phyloP scores from a whole-genome alignment of 2,113 vertebrate genomes.

The Balaeniceps rex region DNA sequence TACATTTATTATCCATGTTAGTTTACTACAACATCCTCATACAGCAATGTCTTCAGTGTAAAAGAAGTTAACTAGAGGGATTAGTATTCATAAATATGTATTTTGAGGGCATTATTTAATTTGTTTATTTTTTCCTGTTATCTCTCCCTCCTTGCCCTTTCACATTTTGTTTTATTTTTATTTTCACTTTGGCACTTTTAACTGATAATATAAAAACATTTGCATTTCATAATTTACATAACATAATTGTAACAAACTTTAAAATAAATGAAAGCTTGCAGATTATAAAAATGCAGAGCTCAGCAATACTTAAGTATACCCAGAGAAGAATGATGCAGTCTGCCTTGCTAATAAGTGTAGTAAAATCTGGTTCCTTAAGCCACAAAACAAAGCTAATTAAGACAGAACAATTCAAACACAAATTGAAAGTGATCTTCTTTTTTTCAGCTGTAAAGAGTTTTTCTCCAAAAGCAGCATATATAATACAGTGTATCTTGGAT shows the following conservation, averaged over 20 bases:
- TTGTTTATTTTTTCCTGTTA: not conserved
- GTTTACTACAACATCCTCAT: not conserved
- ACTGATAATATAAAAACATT: not conserved
- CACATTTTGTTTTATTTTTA: not conserved
- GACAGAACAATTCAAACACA: slow-evolving; percentile 65
- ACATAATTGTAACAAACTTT: slow-evolving; percentile 62
- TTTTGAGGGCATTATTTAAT: not conserved
- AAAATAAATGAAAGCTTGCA: slow-evolving; percentile 72
- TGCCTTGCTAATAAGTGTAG: slow-evolving; percentile 60
- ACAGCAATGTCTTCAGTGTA: not conserved
- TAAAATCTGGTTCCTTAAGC: slow-evolving; percentile 67
- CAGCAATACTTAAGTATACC: slow-evolving; percentile 50
- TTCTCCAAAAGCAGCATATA: slow-evolving; percentile 62
- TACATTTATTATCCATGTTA: not conserved
- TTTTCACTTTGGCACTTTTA: not conserved
- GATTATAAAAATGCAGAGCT: slow-evolving; percentile 68
- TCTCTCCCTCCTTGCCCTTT: not conserved
- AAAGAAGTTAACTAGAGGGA: not conserved
- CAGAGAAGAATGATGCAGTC: slow-evolving; percentile 55
- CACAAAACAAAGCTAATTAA: slow-evolving; percentile 74
- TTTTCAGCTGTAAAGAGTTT: slow-evolving; percentile 6
- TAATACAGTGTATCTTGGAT: slow-evolving; percentile 65
- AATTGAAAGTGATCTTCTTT: slow-evolving; percentile 61
- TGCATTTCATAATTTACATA: slow-evolving; percentile 53
- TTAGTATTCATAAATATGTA: not conserved